Conservation (phyloP, 2,797 vertebrate species). For the Pseudocheirus occidentalis region DNA sequence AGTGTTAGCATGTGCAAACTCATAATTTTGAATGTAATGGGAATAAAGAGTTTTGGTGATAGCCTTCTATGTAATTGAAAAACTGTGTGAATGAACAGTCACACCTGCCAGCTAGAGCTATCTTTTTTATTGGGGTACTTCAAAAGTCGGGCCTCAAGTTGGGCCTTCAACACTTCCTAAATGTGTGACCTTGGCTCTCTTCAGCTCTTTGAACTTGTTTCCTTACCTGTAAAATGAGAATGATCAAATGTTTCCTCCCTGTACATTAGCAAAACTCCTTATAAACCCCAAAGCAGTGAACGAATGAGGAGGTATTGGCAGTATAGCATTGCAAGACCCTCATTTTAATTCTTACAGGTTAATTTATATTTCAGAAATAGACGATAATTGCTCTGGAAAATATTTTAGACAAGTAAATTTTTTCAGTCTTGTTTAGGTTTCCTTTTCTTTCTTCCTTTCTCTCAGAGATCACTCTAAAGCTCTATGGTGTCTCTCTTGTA, state of each 20-base stretch:
- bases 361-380: background rate
- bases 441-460: background rate
- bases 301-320: background rate
- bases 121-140: background rate
- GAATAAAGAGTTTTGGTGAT: background rate
- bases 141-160: background rate
- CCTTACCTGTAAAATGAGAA: background rate
- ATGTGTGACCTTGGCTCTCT: background rate
- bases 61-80: background rate
- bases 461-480: background rate
- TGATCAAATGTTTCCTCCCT: background rate
- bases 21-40: background rate
- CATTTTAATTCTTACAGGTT: background rate
- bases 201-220: background rate
- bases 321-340: background rate
- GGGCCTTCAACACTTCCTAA: background rate
- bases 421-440: conserved; percentile 25
- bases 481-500: conserved; percentile 35
- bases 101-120: background rate
- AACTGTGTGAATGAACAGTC: background rate
- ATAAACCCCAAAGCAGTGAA: background rate
- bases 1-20: background rate
- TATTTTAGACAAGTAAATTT: conserved; percentile 39
- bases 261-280: background rate
- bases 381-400: conserved; percentile 44